Evolutionary conservation across 2,797 vertebrate genomes (phyloP).

Genomic region (Sciurus carolinensis): DNA sequence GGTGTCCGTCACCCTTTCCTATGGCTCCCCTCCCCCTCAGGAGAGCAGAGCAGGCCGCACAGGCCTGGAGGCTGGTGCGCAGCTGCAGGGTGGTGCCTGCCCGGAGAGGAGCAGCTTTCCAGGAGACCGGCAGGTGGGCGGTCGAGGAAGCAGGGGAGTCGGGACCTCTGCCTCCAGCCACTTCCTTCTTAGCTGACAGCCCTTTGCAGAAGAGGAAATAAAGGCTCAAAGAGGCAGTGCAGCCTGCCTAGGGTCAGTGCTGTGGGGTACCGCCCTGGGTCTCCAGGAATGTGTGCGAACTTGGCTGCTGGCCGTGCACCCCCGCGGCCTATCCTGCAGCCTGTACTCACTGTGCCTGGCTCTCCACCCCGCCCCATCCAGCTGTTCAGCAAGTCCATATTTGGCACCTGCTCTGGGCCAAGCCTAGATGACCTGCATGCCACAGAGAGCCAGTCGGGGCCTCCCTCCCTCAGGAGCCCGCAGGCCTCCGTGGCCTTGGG

Average conservation of each 20-base stretch:
- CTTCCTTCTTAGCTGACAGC: not conserved
- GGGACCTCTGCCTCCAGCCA: not conserved
- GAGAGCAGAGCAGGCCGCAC: not conserved
- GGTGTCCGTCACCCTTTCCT: not conserved
- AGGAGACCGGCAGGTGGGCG: not conserved
- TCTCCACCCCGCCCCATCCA: rapidly evolving
- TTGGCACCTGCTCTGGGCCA: not conserved
- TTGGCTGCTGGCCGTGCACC: not conserved
- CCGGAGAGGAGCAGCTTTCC: not conserved
- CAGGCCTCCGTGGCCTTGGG: not conserved
- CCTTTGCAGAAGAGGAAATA: not conserved
- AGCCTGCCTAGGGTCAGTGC: not conserved
- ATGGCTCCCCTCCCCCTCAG: too few relatives aligned
- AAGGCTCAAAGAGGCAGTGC: not conserved
- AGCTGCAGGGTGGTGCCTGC: not conserved
- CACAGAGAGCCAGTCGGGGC: rapidly evolving
- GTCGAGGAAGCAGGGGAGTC: not conserved
- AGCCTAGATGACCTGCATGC: not conserved
- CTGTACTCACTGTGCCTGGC: rapidly evolving
- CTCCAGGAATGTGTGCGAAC: not conserved
- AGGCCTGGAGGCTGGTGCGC: not conserved
- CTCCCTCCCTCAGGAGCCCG: not conserved
- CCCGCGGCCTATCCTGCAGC: rapidly evolving
- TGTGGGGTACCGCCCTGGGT: not conserved
- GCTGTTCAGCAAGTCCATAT: not conserved